Evolutionary conservation across 2,888 invertebrate species (phyloP), one percentile per base, ranked within the genome.

Genomic region (Meiosimyza platycephala): DNA sequence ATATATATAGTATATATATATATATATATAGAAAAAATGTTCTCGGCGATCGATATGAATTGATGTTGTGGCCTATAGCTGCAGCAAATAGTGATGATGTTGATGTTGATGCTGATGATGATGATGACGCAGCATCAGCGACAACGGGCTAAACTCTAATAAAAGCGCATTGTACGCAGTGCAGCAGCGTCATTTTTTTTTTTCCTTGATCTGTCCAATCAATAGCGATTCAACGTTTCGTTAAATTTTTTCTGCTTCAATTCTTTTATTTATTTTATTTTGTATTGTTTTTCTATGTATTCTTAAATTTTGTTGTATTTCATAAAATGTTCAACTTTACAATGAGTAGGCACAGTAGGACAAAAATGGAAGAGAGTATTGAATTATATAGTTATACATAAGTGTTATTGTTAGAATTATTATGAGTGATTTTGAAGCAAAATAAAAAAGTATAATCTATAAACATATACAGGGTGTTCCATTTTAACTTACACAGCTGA

Each of bases 251-350:
- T 57, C 12, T 71, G 47, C 12, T 52, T 47, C 55, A 50, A 16
- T 57, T 50, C 48, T 62, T n/a, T 50, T n/a, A 51, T 70, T 47
- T 70, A 13, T 60, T 28, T 12, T 13, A 54, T 57, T 40, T 40
- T 48, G 13, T 54, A 15, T 71, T 64, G 16, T 47, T 63, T 55
- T 75, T 79, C 79, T 80, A 78, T n/a, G n/a, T n/a, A n/a, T 68
- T 68, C 68, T 64, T 59, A 63, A 52, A 54, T 63, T 70, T 40
- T 62, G 63, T 62, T 70, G 33, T 62, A 70, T 63, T 62, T 70
- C 48, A 63, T 70, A 52, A 70, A 62, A 54, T n/a, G 79, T 78
- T 82, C n/a, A 50, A 66, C 80, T 80, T 40, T 2, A 40, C 9
- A 40, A 40, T 40, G 40, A 1, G 40, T 7, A 40, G 6, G 1